phyloP scores from a whole-genome alignment of 2,888 invertebrate species.

The Seira musarum region DNA sequence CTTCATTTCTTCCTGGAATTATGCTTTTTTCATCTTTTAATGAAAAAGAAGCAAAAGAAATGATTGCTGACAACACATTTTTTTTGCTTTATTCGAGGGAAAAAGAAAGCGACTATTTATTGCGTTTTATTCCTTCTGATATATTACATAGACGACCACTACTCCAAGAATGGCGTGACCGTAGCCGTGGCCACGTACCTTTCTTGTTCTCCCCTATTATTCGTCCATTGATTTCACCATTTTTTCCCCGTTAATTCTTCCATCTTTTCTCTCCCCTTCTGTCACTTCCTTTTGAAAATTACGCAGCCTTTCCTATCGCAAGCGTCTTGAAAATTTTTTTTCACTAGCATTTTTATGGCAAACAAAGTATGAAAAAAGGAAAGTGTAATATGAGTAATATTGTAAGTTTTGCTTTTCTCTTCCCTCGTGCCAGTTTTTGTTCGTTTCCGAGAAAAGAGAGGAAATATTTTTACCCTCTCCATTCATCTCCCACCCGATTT shows the following conservation, averaged over 20 bases:
- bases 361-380: conserved; percentile 30
- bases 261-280: conserved; percentile 26
- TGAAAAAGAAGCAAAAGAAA: neutral
- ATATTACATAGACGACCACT: neutral
- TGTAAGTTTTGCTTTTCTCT: conserved; percentile 17
- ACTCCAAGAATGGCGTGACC: neutral
- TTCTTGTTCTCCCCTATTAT: conserved; percentile 7
- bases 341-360: conserved; percentile 22
- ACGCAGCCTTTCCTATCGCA: neutral
- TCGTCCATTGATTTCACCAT: neutral
- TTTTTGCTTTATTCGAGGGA: neutral
- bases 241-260: conserved; percentile 13
- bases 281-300: conserved; percentile 29
- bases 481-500: conserved; percentile 9
- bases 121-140: neutral
- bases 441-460: neutral
- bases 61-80: conserved; percentile 1
- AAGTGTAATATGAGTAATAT: conserved; percentile 13
- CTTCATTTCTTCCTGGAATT: neutral
- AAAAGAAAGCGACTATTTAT: conserved; percentile 11
- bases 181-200: neutral
- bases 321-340: conserved; percentile 32
- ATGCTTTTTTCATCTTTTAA: neutral
- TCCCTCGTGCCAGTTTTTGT: neutral
- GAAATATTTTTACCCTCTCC: conserved; percentile 15